phyloP scores from a whole-genome alignment of 2,113 vertebrate genomes.

The Colius striatus region DNA sequence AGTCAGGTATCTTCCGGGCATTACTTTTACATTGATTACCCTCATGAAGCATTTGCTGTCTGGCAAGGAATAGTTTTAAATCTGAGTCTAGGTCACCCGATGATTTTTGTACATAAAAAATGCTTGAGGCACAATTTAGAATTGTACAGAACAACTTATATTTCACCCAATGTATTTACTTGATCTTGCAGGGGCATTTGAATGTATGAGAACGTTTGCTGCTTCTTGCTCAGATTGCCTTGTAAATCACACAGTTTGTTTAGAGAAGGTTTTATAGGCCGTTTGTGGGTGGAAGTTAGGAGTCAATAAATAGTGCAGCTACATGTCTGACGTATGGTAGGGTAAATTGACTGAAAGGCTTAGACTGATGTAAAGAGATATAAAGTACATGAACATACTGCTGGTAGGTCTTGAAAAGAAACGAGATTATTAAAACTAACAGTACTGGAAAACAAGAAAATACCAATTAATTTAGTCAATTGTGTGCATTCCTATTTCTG shows the following conservation, averaged over 20 bases:
- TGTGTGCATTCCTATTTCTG: background rate
- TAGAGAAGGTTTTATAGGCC: conserved; percentile 59
- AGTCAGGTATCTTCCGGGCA: background rate
- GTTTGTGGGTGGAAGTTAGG: conserved; percentile 24
- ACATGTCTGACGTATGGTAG: background rate
- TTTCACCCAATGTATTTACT: background rate
- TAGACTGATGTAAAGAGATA: background rate
- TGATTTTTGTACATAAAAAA: background rate
- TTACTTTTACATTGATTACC: background rate
- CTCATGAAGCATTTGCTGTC: background rate
- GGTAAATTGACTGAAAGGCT: conserved; percentile 11
- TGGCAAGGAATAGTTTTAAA: background rate
- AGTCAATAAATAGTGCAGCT: conserved; percentile 55
- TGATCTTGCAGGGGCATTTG: conserved; percentile 7
- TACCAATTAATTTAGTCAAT: conserved; percentile 16
- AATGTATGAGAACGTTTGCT: conserved; percentile 23
- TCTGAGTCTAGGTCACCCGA: background rate
- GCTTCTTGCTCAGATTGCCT: conserved; percentile 27
- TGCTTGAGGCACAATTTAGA: background rate
- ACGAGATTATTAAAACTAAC: conserved; percentile 29
- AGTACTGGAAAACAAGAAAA: background rate
- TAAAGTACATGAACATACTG: background rate
- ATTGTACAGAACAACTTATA: background rate
- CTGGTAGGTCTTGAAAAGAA: conserved; percentile 9
- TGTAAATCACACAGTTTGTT: conserved; percentile 57